A percentile compares a stretch with the other conserved stretches of the same genome.
Conservation (phyloP, 2,797 vertebrate genomes). For the Sebastes ruberrimus region DNA sequence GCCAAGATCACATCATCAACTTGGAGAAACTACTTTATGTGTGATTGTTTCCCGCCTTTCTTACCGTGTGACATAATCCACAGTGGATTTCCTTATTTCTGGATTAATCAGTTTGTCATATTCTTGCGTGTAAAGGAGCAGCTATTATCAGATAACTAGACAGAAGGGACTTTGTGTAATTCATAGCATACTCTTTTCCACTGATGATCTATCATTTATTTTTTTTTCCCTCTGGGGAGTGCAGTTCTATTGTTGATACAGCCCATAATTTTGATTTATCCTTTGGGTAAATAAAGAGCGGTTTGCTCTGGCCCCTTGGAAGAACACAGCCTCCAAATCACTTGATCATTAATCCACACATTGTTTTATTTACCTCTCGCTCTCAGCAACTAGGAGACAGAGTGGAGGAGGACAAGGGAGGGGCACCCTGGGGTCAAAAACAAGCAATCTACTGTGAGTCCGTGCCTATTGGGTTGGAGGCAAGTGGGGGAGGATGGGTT, state of each 20-base stretch:
- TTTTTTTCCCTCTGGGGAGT: slow-evolving; percentile 40
- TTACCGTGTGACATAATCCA: slow-evolving; percentile 18
- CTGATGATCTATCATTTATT: slow-evolving; percentile 66
- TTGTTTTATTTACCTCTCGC: slow-evolving; percentile 83
- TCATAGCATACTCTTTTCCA: slow-evolving; percentile 43
- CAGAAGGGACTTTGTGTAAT: slow-evolving; percentile 60
- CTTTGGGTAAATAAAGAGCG: slow-evolving; percentile 74
- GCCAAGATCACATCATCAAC: background rate
- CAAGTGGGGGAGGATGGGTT: slow-evolving; percentile 52
- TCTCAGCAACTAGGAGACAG: slow-evolving; percentile 75
- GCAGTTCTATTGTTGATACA: slow-evolving; percentile 78
- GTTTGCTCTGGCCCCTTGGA: slow-evolving; percentile 69
- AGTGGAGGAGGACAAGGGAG: slow-evolving; percentile 62
- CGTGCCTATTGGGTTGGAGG: slow-evolving; percentile 27
- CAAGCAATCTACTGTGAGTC: slow-evolving; percentile 71
- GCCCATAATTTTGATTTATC: slow-evolving; percentile 83
- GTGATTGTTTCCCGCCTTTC: slow-evolving; percentile 21
- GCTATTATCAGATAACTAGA: slow-evolving; percentile 62
- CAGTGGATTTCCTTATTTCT: slow-evolving; percentile 24
- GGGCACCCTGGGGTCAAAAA: slow-evolving; percentile 72
- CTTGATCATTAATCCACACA: slow-evolving; percentile 84
- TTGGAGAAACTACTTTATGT: background rate
- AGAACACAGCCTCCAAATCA: slow-evolving; percentile 76
- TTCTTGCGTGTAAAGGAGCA: slow-evolving; percentile 50
- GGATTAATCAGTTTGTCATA: slow-evolving; percentile 42